Conservation (phyloP, 1,140 invertebrate genomes). For the Dreissena polymorpha region DNA sequence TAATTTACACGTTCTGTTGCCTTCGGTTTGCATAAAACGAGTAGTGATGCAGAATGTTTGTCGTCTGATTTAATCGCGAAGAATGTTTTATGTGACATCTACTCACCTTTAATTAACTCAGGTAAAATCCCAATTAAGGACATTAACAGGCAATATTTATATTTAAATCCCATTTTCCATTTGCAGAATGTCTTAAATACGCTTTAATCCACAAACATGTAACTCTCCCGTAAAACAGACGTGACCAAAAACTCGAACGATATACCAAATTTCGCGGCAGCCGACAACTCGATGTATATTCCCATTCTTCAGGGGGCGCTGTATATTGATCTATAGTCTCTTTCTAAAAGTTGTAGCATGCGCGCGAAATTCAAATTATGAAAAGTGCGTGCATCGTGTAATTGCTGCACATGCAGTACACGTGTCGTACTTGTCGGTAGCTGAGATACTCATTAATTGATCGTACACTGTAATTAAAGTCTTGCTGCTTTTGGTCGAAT, state of each 20-base stretch:
- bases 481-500: too few species aligned
- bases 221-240: not conserved
- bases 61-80: not conserved
- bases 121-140: constrained; percentile 19
- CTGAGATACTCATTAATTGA: too few species aligned
- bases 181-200: not conserved
- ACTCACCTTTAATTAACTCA: constrained; percentile 32
- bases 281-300: not conserved
- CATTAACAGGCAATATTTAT: not conserved
- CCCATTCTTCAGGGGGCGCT: not conserved
- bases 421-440: too few species aligned
- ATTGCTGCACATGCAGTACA: too few species aligned
- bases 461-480: too few species aligned
- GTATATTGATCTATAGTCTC: not conserved
- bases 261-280: constrained; percentile 4
- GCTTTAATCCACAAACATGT: not conserved
- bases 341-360: not conserved
- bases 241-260: not conserved
- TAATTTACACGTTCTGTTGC: not conserved
- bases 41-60: not conserved
- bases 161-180: constrained; percentile 33
- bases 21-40: not conserved
- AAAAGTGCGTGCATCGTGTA: too few species aligned
- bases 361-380: not conserved
- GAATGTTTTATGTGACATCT: constrained; percentile 5